These are phyloP conservation scores for Heterotilapia buettikoferi DNA, from an alignment of 2,113 vertebrate genomes.

Conservation along the genomic window DNA sequence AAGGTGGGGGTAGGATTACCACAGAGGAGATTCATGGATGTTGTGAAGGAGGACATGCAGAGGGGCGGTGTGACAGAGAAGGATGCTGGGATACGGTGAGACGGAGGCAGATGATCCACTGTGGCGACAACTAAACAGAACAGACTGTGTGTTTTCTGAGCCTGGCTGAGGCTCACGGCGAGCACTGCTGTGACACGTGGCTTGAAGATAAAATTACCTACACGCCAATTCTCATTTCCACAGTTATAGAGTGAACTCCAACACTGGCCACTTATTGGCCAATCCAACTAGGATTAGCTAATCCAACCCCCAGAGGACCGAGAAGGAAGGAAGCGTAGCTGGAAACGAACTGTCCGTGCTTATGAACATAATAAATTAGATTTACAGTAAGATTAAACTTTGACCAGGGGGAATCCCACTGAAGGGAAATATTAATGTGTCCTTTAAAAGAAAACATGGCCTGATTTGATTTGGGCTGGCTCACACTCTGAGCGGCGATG, in stretches of 20 bases:
- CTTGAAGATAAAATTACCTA: neutral
- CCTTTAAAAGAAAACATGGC: constrained; percentile 5
- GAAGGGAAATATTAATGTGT: neutral
- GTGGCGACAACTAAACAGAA: neutral
- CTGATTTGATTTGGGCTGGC: neutral
- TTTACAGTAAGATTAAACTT: neutral
- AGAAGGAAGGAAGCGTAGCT: neutral
- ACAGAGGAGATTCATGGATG: neutral
- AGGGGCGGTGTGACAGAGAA: rapidly evolving
- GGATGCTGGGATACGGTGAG: neutral
- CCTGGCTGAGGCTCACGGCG: neutral
- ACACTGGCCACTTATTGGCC: neutral
- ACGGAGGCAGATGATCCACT: neutral
- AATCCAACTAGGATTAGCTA: neutral
- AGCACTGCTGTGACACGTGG: neutral
- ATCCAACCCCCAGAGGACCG: neutral
- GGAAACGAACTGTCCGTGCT: neutral
- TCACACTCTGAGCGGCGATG: neutral
- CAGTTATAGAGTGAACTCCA: neutral
- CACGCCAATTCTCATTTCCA: neutral
- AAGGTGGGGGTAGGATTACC: neutral
- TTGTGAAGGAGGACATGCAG: neutral
- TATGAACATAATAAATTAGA: constrained; percentile 2
- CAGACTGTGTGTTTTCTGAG: neutral
- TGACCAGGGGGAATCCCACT: neutral